These are phyloP conservation scores for Pogona vitticeps DNA, from an alignment of 2,113 vertebrate genomes.

Conservation along the genomic window DNA sequence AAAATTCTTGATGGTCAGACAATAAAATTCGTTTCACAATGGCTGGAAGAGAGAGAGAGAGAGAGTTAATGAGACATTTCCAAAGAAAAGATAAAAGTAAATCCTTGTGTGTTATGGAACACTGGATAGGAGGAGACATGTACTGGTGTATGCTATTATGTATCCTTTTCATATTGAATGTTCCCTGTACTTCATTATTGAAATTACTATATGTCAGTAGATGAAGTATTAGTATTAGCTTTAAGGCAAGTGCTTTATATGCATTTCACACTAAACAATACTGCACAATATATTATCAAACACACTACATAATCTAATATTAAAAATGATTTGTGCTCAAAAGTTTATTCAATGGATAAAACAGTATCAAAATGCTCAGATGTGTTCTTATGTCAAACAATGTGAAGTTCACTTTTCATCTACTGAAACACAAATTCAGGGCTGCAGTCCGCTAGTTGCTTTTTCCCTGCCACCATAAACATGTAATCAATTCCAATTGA, in stretches of 20 bases:
- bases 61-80: slow-evolving; percentile 46
- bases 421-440: slow-evolving; percentile 52
- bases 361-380: slow-evolving; percentile 43
- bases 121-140: background rate
- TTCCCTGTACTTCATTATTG: slow-evolving; percentile 47
- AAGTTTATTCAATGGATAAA: slow-evolving; percentile 40
- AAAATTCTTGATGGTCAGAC: slow-evolving; percentile 40
- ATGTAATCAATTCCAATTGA: slow-evolving; percentile 62
- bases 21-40: slow-evolving; percentile 37
- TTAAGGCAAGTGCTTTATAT: slow-evolving; percentile 57
- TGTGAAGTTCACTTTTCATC: slow-evolving; percentile 54
- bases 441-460: slow-evolving; percentile 44
- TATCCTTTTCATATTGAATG: slow-evolving; percentile 28
- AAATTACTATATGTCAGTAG: slow-evolving; percentile 53
- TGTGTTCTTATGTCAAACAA: slow-evolving; percentile 51
- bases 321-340: slow-evolving; percentile 57
- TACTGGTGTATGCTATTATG: background rate
- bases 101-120: slow-evolving; percentile 34
- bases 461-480: slow-evolving; percentile 44
- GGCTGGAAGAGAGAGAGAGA: too few species aligned
- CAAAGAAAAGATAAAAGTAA: slow-evolving; percentile 30
- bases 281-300: slow-evolving; percentile 67
- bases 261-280: slow-evolving; percentile 52
- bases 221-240: slow-evolving; percentile 47
- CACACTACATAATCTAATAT: slow-evolving; percentile 36